phyloP scores from a whole-genome alignment of 2,888 invertebrate genomes.

The Hesperia comma region DNA sequence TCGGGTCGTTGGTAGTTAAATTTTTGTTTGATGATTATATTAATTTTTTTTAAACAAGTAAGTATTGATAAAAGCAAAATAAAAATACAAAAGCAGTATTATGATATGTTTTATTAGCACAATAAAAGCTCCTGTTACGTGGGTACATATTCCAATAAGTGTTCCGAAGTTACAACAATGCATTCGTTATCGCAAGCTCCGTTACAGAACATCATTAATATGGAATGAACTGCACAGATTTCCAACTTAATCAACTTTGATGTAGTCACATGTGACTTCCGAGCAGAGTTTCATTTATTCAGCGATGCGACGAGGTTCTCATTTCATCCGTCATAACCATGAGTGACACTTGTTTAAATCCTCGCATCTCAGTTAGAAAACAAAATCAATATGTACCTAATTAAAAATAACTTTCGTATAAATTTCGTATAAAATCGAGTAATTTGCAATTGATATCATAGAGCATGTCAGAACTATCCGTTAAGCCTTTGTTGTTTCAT shows the following conservation, averaged over 20 bases:
- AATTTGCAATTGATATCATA: too few relatives aligned
- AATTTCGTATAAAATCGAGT: too few relatives aligned
- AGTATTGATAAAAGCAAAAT: too few relatives aligned
- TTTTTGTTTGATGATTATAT: too few relatives aligned
- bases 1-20: too few relatives aligned
- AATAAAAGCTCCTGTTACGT: not conserved
- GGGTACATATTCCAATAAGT: slow-evolving; percentile 17
- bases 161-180: slow-evolving; percentile 22
- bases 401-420: too few relatives aligned
- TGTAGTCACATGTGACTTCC: slow-evolving; percentile 25
- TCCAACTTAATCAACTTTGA: slow-evolving; percentile 28
- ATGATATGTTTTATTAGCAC: too few relatives aligned
- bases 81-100: too few relatives aligned
- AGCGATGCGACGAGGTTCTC: slow-evolving; percentile 5
- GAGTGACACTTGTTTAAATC: not conserved
- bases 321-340: slow-evolving; percentile 7
- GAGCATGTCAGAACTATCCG: not conserved
- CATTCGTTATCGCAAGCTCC: slow-evolving; percentile 16
- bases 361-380: too few relatives aligned
- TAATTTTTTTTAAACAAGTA: too few relatives aligned
- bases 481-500: not conserved
- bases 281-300: slow-evolving; percentile 20
- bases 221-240: not conserved
- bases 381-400: too few relatives aligned
- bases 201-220: not conserved